Base-by-base conservation (phyloP, 2,797 vertebrate genomes). In the Enteromius anoplus region DNA sequence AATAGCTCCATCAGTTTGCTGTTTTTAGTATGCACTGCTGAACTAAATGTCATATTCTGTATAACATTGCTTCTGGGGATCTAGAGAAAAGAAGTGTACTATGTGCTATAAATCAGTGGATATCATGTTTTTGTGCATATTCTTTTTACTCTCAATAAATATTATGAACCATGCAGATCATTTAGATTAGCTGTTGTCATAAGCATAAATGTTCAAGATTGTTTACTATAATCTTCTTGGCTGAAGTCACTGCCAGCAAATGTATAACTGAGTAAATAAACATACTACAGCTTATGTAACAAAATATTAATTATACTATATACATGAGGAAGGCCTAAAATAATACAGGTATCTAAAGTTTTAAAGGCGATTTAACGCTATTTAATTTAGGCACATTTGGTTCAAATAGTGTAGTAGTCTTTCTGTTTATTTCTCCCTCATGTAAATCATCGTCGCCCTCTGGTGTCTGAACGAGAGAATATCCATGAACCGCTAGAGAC, bases 391-490 rank as follows among this genome's bases (percentile, higher is more conserved):
- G 3, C 15, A 11, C 37, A 21, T 5, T 51, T n/a, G 29, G 10
- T 47, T 64, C 17, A 11, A 29, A 0, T 47, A 66, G 9, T 68
- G 17, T 15, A 29, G 11, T 23, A 29, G 11, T 23, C 11, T 53
- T 23, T 37, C 15, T 12, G 15, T 2, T 40, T 29, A 21, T 55
- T 32, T 70, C 53, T 4, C 76, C 19, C 17, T 69, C 10, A 11
- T 45, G n/a, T 73, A 55, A 55, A 23, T 55, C 26, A 19, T 32
- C 29, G 49, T 66, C 81, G 77, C 83, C 87, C 73, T 83, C 85
- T 88, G 47, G 80, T 84, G 87, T 86, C 72, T 11, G 40, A 49
- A 21, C 45, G 19, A 69, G 51, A 77, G 19, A 47, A 49, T 51
- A 29, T 62, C 34, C 14, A 9, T 17, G 4, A 45, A 73, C 45